Percentiles rank a stretch among this genome's conserved stretches.
These are phyloP conservation scores for Odontomyia ornata DNA, from an alignment of 2,888 invertebrate genomes.

Conservation along the genomic window DNA sequence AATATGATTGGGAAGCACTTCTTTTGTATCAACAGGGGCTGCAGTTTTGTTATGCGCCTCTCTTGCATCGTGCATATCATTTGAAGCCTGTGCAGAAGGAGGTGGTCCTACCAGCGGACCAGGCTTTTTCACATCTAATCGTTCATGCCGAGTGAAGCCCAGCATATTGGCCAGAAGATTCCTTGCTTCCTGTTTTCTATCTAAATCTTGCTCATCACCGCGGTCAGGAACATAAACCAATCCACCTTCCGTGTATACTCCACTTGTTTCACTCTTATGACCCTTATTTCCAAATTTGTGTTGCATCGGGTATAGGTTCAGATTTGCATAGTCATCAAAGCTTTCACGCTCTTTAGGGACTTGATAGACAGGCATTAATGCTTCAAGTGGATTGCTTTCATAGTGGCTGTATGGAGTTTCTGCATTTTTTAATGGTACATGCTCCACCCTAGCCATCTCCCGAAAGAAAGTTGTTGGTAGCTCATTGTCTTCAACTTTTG, in stretches of 20 bases:
- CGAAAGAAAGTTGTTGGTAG: conserved; percentile 62
- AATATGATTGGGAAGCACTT: conserved; percentile 61
- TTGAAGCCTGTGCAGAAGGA: conserved; percentile 52
- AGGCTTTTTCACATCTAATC: conserved; percentile 94
- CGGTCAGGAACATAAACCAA: conserved; percentile 66
- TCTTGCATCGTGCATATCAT: conserved; percentile 46
- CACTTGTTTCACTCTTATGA: conserved; percentile 47
- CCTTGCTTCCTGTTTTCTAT: conserved; percentile 66
- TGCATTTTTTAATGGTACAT: conserved; percentile 51
- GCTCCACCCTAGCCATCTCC: conserved; percentile 65
- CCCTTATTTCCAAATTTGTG: conserved; percentile 35
- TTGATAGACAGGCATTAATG: conserved; percentile 47
- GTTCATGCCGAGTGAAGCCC: conserved; percentile 87
- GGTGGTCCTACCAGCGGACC: conserved; percentile 75
- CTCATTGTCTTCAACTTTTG: conserved; percentile 57
- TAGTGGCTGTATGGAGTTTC: conserved; percentile 16
- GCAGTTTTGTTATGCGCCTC: conserved; percentile 9
- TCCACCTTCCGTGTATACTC: conserved; percentile 72
- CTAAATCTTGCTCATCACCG: conserved; percentile 53
- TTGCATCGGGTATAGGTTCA: conserved; percentile 46
- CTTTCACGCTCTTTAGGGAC: conserved; percentile 43
- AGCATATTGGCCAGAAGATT: conserved; percentile 72
- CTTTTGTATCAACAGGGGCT: conserved; percentile 56
- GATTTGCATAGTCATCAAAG: conserved; percentile 34
- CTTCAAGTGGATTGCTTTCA: conserved; percentile 46